These are phyloP conservation scores for Limnothrissa miodon DNA, from an alignment of 2,113 vertebrate genomes.

Conservation along the genomic window DNA sequence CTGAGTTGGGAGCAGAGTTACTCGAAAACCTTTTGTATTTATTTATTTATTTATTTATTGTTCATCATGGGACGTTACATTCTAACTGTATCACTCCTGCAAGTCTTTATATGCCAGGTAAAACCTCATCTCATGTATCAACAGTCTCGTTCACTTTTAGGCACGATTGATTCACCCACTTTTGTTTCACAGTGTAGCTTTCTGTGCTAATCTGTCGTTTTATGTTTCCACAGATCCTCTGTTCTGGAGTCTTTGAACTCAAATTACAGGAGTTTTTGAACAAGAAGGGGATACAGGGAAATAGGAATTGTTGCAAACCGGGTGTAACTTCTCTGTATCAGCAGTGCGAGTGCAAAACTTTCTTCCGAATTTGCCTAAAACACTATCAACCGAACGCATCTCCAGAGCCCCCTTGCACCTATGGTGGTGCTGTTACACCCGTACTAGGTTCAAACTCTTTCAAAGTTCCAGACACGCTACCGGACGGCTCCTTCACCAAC, in stretches of 20 bases:
- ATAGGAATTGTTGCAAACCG: conserved; percentile 86
- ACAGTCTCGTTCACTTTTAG: not conserved
- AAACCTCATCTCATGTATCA: conserved; percentile 28
- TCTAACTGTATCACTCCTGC: conserved; percentile 73
- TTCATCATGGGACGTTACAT: conserved; percentile 81
- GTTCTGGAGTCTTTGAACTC: conserved; percentile 94
- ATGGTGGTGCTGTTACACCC: conserved; percentile 88
- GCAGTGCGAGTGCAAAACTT: conserved; percentile 93
- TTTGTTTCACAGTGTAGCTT: not conserved
- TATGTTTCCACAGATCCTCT: conserved; percentile 72
- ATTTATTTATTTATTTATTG: conserved; percentile 63
- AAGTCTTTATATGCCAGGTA: conserved; percentile 86
- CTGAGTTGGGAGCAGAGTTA: conserved; percentile 52
- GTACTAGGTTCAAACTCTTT: conserved; percentile 93
- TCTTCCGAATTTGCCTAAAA: conserved; percentile 96
- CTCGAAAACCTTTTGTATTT: conserved; percentile 60
- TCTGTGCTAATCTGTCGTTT: conserved; percentile 16
- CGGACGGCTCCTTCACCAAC: conserved; percentile 85
- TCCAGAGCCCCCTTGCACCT: conserved; percentile 94
- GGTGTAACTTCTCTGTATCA: conserved; percentile 69
- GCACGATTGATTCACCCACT: not conserved
- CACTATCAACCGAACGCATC: conserved; percentile 96
- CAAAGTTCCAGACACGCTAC: conserved; percentile 83
- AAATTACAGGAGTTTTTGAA: conserved; percentile 96
- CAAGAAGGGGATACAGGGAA: conserved; percentile 88